These are phyloP conservation scores for Petrocephalus zakoni DNA, from an alignment of 2,113 vertebrate genomes.

Conservation along the genomic window DNA sequence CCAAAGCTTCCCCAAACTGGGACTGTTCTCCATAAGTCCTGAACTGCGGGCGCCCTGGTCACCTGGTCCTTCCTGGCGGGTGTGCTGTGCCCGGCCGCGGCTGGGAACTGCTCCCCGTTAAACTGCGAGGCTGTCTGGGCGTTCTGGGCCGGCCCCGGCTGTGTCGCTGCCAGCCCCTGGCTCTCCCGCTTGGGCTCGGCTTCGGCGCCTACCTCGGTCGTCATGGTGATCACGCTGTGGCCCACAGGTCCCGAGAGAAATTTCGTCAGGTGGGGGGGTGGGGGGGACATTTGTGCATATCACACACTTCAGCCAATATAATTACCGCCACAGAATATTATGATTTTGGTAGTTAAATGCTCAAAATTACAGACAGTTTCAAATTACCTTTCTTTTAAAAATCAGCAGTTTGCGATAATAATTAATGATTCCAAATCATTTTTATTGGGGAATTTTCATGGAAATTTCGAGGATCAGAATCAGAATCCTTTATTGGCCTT, in stretches of 20 bases:
- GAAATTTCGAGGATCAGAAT: background rate
- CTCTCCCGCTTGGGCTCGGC: slow-evolving; percentile 63
- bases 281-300: background rate
- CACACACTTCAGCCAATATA: background rate
- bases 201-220: slow-evolving; percentile 72
- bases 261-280: background rate
- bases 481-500: too few relatives aligned
- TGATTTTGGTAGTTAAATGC: background rate
- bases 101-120: slow-evolving; percentile 55
- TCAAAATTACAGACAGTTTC: too few relatives aligned
- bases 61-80: slow-evolving; percentile 60
- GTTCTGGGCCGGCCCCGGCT: background rate
- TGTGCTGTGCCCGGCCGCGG: slow-evolving; percentile 63
- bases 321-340: background rate
- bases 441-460: background rate
- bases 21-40: background rate
- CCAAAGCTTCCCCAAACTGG: background rate
- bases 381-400: background rate
- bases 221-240: slow-evolving; percentile 74
- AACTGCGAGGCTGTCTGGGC: slow-evolving; percentile 42
- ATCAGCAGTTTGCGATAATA: background rate
- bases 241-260: background rate
- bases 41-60: background rate
- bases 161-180: background rate
- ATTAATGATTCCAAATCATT: background rate